Evolutionary conservation across 2,797 vertebrate genomes (phyloP).

Genomic region (Psittacula derbiana): DNA sequence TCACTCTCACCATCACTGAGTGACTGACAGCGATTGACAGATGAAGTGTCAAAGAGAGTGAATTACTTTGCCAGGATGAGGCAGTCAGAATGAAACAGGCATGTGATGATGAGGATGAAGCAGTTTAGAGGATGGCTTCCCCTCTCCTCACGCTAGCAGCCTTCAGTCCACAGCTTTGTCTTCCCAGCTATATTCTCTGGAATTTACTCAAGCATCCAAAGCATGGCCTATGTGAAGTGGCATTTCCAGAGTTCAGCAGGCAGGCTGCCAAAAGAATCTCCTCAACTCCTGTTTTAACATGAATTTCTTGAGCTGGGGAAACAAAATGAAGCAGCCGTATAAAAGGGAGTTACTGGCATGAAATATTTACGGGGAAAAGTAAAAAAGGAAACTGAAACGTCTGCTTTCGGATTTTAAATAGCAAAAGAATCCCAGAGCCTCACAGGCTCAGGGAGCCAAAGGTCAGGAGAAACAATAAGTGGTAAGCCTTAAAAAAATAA

Average conservation of each 20-base stretch:
- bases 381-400: neutral
- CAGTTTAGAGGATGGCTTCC: neutral
- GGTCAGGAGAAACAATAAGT: conserved; percentile 41
- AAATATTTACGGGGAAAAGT: fast-evolving
- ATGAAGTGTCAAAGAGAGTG: neutral
- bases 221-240: conserved; percentile 18
- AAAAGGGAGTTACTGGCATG: neutral
- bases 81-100: neutral
- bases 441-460: neutral
- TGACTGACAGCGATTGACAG: neutral
- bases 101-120: neutral
- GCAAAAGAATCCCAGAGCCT: conserved; percentile 15
- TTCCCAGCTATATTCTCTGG: neutral
- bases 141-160: neutral
- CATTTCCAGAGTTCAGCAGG: conserved; percentile 36
- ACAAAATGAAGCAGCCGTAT: neutral
- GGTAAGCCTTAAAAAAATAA: conserved; percentile 27
- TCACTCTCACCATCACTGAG: neutral
- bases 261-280: conserved; percentile 57
- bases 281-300: neutral
- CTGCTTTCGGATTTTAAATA: neutral
- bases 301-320: conserved; percentile 8
- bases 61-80: neutral
- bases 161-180: neutral
- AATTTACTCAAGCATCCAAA: conserved; percentile 16